Conservation (phyloP, 2,113 vertebrate species). For the Pseudopipra pipra region DNA sequence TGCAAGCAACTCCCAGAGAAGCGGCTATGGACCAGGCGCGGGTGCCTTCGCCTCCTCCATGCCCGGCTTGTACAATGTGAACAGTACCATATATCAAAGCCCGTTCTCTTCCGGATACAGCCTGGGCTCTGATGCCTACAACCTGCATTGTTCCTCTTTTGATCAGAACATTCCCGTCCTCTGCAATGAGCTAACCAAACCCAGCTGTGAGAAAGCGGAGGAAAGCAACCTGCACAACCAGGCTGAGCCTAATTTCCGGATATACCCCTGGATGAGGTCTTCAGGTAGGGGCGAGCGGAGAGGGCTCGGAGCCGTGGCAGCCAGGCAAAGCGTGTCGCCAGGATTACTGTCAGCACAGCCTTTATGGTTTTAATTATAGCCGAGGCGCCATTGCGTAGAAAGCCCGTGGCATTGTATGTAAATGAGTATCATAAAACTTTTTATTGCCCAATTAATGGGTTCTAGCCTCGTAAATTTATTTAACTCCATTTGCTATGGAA, state of each 20-base stretch:
- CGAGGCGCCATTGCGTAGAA: slow-evolving; percentile 78
- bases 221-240: slow-evolving; percentile 81
- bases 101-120: slow-evolving; percentile 82
- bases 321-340: slow-evolving; percentile 62
- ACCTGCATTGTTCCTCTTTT: slow-evolving; percentile 84
- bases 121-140: slow-evolving; percentile 83
- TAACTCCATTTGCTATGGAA: slow-evolving; percentile 78
- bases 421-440: slow-evolving; percentile 94
- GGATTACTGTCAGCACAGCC: slow-evolving; percentile 70
- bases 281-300: slow-evolving; percentile 84
- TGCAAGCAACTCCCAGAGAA: slow-evolving; percentile 83
- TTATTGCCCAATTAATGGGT: slow-evolving; percentile 88
- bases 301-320: slow-evolving; percentile 44
- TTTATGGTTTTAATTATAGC: slow-evolving; percentile 88
- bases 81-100: slow-evolving; percentile 82
- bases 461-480: slow-evolving; percentile 84
- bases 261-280: slow-evolving; percentile 92
- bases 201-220: slow-evolving; percentile 85
- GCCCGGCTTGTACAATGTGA: slow-evolving; percentile 89
- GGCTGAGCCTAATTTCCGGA: slow-evolving; percentile 86
- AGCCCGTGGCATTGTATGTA: slow-evolving; percentile 88
- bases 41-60: slow-evolving; percentile 82
- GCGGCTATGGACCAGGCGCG: slow-evolving; percentile 80
- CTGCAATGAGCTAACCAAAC: slow-evolving; percentile 84
- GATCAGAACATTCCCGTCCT: slow-evolving; percentile 88